Conservation (phyloP, 2,797 vertebrate species). For the Masticophis lateralis region DNA sequence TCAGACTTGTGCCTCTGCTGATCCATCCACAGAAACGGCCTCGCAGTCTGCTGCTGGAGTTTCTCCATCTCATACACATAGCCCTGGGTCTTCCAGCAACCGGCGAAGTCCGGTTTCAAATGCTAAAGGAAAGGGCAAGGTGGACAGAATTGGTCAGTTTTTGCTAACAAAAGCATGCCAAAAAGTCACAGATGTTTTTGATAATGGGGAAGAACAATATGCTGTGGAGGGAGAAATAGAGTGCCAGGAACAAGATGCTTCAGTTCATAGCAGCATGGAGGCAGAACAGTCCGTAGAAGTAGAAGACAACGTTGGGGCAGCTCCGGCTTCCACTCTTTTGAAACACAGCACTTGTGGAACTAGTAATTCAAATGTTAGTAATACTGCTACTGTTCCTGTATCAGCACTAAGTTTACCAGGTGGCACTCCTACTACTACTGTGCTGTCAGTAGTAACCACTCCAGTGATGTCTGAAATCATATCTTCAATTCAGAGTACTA, state of each 20-base stretch:
- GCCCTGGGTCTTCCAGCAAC: slow-evolving; percentile 76
- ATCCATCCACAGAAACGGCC: slow-evolving; percentile 71
- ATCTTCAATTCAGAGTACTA: slow-evolving; percentile 55
- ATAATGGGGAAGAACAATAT: slow-evolving; percentile 74
- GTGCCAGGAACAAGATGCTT: slow-evolving; percentile 63
- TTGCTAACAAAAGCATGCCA: slow-evolving; percentile 74
- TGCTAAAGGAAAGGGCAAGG: slow-evolving; percentile 80
- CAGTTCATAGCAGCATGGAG: slow-evolving; percentile 58
- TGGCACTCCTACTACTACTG: slow-evolving; percentile 54
- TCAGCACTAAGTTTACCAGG: slow-evolving; percentile 58
- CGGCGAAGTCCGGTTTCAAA: slow-evolving; percentile 83
- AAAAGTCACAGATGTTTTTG: slow-evolving; percentile 75
- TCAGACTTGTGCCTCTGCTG: slow-evolving; percentile 48
- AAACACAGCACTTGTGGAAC: slow-evolving; percentile 70
- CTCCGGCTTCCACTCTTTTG: slow-evolving; percentile 58
- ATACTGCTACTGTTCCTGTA: slow-evolving; percentile 44
- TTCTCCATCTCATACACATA: slow-evolving; percentile 81
- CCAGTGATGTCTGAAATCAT: slow-evolving; percentile 59
- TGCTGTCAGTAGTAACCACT: slow-evolving; percentile 42
- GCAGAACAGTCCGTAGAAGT: slow-evolving; percentile 65
- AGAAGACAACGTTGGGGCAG: slow-evolving; percentile 63
- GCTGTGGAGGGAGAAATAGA: slow-evolving; percentile 71
- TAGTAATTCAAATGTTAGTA: slow-evolving; percentile 4
- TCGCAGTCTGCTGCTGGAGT: slow-evolving; percentile 72
- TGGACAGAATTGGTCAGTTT: slow-evolving; percentile 78